Evolutionary conservation across 2,888 invertebrate species (phyloP).

Genomic region (Lissonota sp.): DNA sequence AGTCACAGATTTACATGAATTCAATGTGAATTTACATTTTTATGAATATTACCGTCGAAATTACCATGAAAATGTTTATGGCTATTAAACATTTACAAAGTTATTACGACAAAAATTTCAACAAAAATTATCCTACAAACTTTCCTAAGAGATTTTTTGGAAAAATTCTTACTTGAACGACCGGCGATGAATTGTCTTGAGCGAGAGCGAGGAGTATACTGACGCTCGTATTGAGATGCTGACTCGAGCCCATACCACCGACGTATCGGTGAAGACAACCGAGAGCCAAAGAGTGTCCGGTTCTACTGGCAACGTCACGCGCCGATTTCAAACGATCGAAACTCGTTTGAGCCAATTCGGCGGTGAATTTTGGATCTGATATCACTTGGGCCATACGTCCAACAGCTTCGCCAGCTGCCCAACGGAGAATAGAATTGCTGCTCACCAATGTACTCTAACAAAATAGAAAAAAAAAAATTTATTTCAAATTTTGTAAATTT

Average conservation of each 20-base stretch:
- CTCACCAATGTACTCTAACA: slow-evolving; percentile 91
- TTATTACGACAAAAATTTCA: background rate
- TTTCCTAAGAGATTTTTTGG: background rate
- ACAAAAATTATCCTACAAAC: background rate
- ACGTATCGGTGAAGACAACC: slow-evolving; percentile 98
- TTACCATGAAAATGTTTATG: too few relatives aligned
- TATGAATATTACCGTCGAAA: too few relatives aligned
- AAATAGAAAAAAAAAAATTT: too few relatives aligned
- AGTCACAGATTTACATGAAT: too few relatives aligned
- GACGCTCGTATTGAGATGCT: slow-evolving; percentile 96
- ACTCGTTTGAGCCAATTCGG: slow-evolving; percentile 94
- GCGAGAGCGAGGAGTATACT: slow-evolving; percentile 97
- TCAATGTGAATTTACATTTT: too few relatives aligned
- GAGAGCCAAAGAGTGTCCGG: slow-evolving; percentile 95
- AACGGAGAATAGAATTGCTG: slow-evolving; percentile 92
- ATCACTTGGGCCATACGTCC: slow-evolving; percentile 97
- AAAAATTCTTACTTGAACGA: slow-evolving; percentile 94
- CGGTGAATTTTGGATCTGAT: slow-evolving; percentile 93
- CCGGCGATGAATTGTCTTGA: slow-evolving; percentile 96
- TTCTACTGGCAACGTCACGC: slow-evolving; percentile 93
- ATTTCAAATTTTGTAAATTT: too few relatives aligned
- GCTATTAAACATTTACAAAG: background rate
- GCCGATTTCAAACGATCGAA: slow-evolving; percentile 95
- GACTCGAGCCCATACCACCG: slow-evolving; percentile 97
- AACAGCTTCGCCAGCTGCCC: slow-evolving; percentile 97